These are phyloP conservation scores for Palythoa grandiflora DNA, from an alignment of 92 coral and sea anemone species.

Conservation along the genomic window DNA sequence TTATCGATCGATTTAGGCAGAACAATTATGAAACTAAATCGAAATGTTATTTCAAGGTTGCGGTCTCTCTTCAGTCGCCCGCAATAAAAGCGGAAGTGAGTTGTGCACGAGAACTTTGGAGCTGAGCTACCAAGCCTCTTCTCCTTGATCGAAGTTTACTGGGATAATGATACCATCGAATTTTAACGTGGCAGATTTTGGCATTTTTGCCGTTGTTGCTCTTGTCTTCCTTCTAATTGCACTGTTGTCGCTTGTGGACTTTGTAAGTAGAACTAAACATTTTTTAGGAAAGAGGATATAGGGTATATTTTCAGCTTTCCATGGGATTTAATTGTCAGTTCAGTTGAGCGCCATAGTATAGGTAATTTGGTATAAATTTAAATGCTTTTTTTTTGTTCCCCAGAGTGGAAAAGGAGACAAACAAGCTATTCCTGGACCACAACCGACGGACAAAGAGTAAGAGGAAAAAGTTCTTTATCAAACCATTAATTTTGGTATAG, in stretches of 20 bases:
- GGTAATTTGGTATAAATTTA: not conserved
- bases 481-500: too few species aligned
- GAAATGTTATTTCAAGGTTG: too few species aligned
- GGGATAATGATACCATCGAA: slow-evolving; percentile 83
- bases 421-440: slow-evolving; percentile 85
- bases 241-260: slow-evolving; percentile 80
- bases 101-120: too few species aligned
- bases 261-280: slow-evolving; percentile 65
- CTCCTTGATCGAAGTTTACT: not conserved
- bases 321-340: not conserved
- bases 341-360: too few species aligned
- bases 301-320: not conserved
- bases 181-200: slow-evolving; percentile 88
- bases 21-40: too few species aligned
- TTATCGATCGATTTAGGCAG: too few species aligned
- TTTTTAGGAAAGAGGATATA: not conserved
- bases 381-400: not conserved
- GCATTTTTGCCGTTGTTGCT: slow-evolving; percentile 90
- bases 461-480: slow-evolving; percentile 43
- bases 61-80: too few species aligned
- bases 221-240: slow-evolving; percentile 78
- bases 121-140: slow-evolving; percentile 20
- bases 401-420: slow-evolving; percentile 48
- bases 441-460: slow-evolving; percentile 87
- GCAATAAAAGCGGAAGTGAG: too few species aligned